These are phyloP conservation scores for Pedicia rivosa DNA, from an alignment of 2,888 invertebrate genomes.

Conservation along the genomic window DNA sequence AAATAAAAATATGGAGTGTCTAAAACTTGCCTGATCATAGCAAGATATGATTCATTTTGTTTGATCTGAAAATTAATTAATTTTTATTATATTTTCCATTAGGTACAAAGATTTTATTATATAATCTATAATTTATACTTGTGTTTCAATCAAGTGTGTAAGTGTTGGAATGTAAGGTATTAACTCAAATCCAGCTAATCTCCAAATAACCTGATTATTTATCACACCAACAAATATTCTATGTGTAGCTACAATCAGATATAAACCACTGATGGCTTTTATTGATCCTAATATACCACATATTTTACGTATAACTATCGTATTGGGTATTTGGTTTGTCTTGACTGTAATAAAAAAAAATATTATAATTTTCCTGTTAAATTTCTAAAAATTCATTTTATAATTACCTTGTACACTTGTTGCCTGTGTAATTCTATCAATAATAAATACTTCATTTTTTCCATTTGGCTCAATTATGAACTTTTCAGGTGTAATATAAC, in stretches of 20 bases:
- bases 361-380: neutral
- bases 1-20: constrained; percentile 82
- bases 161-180: constrained; percentile 75
- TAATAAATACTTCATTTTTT: constrained; percentile 58
- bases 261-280: constrained; percentile 67
- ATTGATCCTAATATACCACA: constrained; percentile 83
- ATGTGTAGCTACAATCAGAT: constrained; percentile 77
- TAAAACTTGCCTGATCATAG: constrained; percentile 69
- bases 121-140: constrained; percentile 31
- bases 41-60: constrained; percentile 69
- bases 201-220: constrained; percentile 64
- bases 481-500: constrained; percentile 76
- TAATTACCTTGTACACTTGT: constrained; percentile 49
- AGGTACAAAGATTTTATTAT: constrained; percentile 2
- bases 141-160: constrained; percentile 68
- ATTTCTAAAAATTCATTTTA: neutral
- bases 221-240: constrained; percentile 63
- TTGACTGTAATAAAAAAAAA: constrained; percentile 26
- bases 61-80: constrained; percentile 37
- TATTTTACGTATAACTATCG: constrained; percentile 48
- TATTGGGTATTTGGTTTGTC: constrained; percentile 44
- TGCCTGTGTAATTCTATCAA: constrained; percentile 67
- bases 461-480: constrained; percentile 74
- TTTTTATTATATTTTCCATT: too few relatives aligned
- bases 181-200: constrained; percentile 61